Evolutionary conservation across 1,140 invertebrate genomes (phyloP).

Genomic region (Diorhabda carinulata): DNA sequence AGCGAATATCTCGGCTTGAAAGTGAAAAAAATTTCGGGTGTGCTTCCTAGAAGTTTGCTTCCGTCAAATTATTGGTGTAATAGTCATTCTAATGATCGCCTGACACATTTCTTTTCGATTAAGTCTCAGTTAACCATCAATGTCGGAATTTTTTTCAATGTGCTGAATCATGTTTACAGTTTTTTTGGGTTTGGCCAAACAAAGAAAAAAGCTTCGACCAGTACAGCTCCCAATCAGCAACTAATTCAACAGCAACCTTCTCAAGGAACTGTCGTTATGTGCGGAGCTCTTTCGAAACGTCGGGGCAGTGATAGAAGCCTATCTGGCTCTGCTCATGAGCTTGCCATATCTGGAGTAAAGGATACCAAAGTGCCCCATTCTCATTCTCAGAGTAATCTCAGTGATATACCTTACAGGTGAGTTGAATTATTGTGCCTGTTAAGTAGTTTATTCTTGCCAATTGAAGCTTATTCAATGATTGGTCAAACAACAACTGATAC

Average conservation of each 20-base stretch:
- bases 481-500: no score
- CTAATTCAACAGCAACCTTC: conserved; percentile 46
- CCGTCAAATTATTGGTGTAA: no score
- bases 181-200: conserved; percentile 85
- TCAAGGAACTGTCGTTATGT: conserved; percentile 41
- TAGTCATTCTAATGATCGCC: no score
- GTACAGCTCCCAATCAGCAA: conserved; percentile 52
- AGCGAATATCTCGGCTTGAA: no score
- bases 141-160: no score
- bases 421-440: not conserved
- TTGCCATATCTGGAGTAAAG: conserved; percentile 65
- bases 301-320: conserved; percentile 76
- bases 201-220: conserved; percentile 76
- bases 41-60: no score
- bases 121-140: no score
- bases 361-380: conserved; percentile 67
- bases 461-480: not conserved
- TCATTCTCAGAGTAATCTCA: conserved; percentile 76
- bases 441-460: not conserved
- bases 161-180: conserved; percentile 48
- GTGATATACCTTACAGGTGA: conserved; percentile 73
- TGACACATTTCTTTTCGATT: no score
- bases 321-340: conserved; percentile 75
- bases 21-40: no score
- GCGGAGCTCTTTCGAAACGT: conserved; percentile 53